Base-by-base conservation (phyloP, 2,888 invertebrate species). In the Callosobruchus maculatus region DNA sequence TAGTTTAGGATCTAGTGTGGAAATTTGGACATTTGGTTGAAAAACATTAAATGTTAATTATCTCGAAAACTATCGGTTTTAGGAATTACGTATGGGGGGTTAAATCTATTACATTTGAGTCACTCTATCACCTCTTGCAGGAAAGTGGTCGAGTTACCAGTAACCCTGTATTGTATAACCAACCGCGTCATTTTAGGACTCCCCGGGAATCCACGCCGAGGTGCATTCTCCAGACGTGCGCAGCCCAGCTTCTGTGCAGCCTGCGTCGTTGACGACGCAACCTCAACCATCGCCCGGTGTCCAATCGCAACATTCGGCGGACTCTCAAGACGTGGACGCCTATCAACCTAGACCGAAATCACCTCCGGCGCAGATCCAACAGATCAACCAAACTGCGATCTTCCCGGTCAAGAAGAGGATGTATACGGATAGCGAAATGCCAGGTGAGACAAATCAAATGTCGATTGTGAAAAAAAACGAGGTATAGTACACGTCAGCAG, bases 351-450 rank as follows among this genome's bases (percentile, higher is more conserved):
- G 76, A 30, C 80, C 81, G 21, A 49, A 49, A 18, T 49, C 49
- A 71, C 71, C 80, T 13, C 80, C 79, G 68, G 22, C 73, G 22
- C 20, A 70, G 20, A 67, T 71, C 31, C 75, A 73, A 20, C 73
- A 75, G 49, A 18, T 49, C 18, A 49, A 13, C 13, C 68, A 68
- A 20, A 22, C 68, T 67, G 83, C 89, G 21, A 85, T 89, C 26
- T 92, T 90, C 81, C 92, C 92, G 13, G 91, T 92, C 67, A 92
- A 92, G 82, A 92, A 92, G 82, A 87, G 92, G 68, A 89, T 88
- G 66, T 92, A 91, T 78, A 90, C 88, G 82, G 91, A 91, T 80
- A 81, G 78, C 22, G 86, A 87, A 22, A 69, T 78, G 79, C 82
- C 76, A 22, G 49, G 49, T 49, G 18, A 13, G 18, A 49, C 13